A percentile compares a stretch with the other conserved stretches of the same genome.
Conservation (phyloP, 2,797 vertebrate genomes). For the Gambelia wislizenii region DNA sequence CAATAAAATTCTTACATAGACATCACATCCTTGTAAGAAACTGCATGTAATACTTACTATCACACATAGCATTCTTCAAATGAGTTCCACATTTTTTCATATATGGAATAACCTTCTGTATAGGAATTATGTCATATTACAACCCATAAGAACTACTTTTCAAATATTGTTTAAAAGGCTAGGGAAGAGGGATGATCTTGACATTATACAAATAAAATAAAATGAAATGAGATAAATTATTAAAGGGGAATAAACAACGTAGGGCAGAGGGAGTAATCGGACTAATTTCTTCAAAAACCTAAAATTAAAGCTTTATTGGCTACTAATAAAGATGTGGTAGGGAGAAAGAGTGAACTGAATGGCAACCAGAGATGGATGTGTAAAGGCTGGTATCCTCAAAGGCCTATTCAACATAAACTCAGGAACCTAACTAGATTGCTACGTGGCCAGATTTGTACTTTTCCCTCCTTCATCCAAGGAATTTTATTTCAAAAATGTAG, state of each 20-base stretch:
- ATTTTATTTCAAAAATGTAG: not conserved
- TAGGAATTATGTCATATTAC: not conserved
- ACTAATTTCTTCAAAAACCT: not conserved
- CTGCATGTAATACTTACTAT: not conserved
- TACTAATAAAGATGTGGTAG: not conserved
- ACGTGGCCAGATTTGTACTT: not conserved
- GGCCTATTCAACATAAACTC: not conserved
- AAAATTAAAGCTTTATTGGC: no score
- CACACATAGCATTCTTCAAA: not conserved
- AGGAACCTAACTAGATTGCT: not conserved
- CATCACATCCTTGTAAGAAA: not conserved
- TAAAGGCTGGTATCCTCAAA: not conserved
- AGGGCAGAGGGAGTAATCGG: not conserved
- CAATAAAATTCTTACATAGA: not conserved
- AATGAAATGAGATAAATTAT: not conserved
- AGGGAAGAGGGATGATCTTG: not conserved
- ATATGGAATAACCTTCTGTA: not conserved
- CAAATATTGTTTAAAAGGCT: not conserved
- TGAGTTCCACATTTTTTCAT: not conserved
- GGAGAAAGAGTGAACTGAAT: not conserved
- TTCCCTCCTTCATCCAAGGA: not conserved
- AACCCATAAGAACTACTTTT: not conserved
- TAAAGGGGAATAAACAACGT: not conserved
- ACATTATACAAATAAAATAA: not conserved
- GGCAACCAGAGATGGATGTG: not conserved